Evolutionary conservation across 1,140 invertebrate species (phyloP), one percentile per base, ranked within the genome.

Genomic region (Nephotettix cincticeps): DNA sequence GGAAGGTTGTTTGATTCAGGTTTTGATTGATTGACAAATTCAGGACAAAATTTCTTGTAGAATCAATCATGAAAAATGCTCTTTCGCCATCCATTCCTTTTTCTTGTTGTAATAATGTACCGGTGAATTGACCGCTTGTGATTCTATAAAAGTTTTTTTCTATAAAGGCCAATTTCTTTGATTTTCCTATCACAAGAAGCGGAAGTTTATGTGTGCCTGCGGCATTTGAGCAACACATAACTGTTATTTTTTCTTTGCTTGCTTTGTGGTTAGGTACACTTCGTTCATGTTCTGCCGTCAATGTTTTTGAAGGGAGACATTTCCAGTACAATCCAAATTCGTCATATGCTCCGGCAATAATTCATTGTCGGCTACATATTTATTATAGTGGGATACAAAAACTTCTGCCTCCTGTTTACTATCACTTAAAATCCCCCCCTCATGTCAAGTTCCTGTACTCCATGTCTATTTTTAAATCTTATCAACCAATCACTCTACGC

Each of bases 281-380:
- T 68, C 77, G 76, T 72, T 78, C 74, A 27, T 70, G 61, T 65
- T 74, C 69, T 56, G 76, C 75, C 54, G 75, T 76, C 25, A 76
- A 76, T 56, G 78, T 80, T 69, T 76, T 78, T 36, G 69, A 76
- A 63, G 79, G 81, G 32, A 82, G 72, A 66, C 73, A 71, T 76
- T 78, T 79, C 78, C 77, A 82, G 75, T 73, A 77, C 17, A 82
- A 70, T 25, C 75, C 78, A 56, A 77, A 80, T 76, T 81, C 80
- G 68, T 82, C 80, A 81, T 73, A 73, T 79, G 78, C 32, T 80
- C 66, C 54, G 72, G 61, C 13, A 28, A 2, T 63, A 69, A 63
- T 17, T 69, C 29, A 21, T 67, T 23, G 14, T 67, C 32, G 17
- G 13, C 4, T n/a, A n/a, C 17, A 40, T 17, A 6, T 67, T 40